Percentiles rank a stretch among this genome's conserved stretches.
Conservation (phyloP, 2,113 vertebrate species). For the Macquaria australasica region DNA sequence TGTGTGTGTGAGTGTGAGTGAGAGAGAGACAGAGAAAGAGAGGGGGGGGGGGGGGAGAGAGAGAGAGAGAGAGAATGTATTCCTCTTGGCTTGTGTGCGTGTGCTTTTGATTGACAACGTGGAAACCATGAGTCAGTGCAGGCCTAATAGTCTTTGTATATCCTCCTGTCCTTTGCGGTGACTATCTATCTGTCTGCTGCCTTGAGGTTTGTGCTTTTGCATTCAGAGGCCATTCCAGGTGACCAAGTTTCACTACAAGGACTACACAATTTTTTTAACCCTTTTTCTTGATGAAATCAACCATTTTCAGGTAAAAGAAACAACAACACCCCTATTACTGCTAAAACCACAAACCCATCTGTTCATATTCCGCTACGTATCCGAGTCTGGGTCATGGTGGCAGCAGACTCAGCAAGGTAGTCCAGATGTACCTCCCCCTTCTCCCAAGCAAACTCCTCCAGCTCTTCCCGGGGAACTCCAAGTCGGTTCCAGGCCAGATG, state of each 20-base stretch:
- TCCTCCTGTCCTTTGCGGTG: conserved; percentile 44
- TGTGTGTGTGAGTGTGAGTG: conserved; percentile 11
- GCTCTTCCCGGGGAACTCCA: conserved; percentile 27
- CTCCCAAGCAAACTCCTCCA: conserved; percentile 20
- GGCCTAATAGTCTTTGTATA: conserved; percentile 53
- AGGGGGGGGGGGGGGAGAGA: background rate
- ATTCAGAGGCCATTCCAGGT: conserved; percentile 36
- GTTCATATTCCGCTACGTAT: conserved; percentile 2
- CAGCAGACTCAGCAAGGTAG: conserved; percentile 8
- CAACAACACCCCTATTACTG: background rate
- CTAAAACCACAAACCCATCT: conserved; percentile 5
- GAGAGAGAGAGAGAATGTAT: conserved; percentile 25
- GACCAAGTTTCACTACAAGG: background rate
- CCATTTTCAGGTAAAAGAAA: background rate
- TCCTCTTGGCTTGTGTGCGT: conserved; percentile 36
- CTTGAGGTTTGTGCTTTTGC: conserved; percentile 32
- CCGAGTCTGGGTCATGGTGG: background rate
- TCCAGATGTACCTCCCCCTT: conserved; percentile 27
- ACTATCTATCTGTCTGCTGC: conserved; percentile 54
- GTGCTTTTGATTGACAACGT: conserved; percentile 63
- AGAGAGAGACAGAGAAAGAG: conserved; percentile 9
- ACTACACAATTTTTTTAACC: background rate
- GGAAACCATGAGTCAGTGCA: conserved; percentile 52
- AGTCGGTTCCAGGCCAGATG: conserved; percentile 9
- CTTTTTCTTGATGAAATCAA: background rate